Percentiles rank a stretch among this genome's conserved stretches.
phyloP scores from a whole-genome alignment of 2,797 vertebrate species.

The Anolis apletophallus region DNA sequence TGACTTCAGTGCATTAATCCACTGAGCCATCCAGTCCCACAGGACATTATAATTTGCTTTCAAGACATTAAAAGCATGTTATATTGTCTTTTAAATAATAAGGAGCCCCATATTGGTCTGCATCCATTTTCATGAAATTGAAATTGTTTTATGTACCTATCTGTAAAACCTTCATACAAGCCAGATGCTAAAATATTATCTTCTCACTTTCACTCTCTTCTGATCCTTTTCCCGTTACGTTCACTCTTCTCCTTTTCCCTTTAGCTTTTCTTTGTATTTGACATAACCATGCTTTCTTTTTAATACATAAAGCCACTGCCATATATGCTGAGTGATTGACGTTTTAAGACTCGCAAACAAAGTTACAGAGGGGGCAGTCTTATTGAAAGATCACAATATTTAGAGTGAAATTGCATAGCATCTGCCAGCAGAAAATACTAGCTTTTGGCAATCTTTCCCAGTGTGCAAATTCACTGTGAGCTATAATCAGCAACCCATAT shows the following conservation, averaged over 20 bases:
- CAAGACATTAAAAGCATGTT: slow-evolving; percentile 39
- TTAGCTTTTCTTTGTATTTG: not conserved
- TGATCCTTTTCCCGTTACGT: not conserved
- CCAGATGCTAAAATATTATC: slow-evolving; percentile 6
- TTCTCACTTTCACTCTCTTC: not conserved
- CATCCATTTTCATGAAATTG: slow-evolving; percentile 1
- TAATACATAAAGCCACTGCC: slow-evolving; percentile 4
- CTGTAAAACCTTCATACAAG: slow-evolving; percentile 6
- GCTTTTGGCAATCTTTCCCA: not conserved
- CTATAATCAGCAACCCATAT: not conserved
- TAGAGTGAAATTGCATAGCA: not conserved
- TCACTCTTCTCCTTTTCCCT: not conserved
- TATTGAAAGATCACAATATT: slow-evolving; percentile 8
- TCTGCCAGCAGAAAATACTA: not conserved
- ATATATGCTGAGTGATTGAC: not conserved
- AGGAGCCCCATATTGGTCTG: slow-evolving; percentile 4
- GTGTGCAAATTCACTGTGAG: not conserved
- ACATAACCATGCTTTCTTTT: slow-evolving; percentile 9
- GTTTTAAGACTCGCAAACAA: not conserved
- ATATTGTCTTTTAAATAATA: slow-evolving; percentile 22
- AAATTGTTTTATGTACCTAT: slow-evolving; percentile 17
- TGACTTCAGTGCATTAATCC: slow-evolving; percentile 21
- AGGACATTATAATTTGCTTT: slow-evolving; percentile 35
- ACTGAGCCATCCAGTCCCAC: slow-evolving; percentile 31
- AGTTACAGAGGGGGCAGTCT: not conserved